Base-by-base conservation (phyloP, 2,113 vertebrate species). In the Fulmarus glacialis region DNA sequence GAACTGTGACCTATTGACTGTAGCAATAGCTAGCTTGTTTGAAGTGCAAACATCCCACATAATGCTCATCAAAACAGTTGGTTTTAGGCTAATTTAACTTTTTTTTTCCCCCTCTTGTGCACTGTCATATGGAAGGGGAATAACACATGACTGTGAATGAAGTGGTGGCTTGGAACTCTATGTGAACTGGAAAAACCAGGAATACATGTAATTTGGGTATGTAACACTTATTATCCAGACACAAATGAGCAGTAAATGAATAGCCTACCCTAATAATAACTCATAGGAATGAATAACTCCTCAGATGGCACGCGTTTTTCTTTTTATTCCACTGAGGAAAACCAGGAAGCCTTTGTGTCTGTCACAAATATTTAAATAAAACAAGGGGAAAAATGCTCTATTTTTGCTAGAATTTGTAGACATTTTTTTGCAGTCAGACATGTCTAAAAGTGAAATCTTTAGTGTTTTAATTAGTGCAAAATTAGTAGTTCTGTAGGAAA, bases 121-220 rank as follows among this genome's bases (percentile, higher is more conserved):
- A 11, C 30, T 43, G 32, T 91, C 74, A 85, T 38, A 90, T 53
- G 74, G 74, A 94, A 91, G 58, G 58, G 45, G 59, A 93, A 83
- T 50, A 75, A 94, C 30, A 3, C 48, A 74, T 94, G 75, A 66
- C 55, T 91, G 10, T 36, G 70, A 43, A 34, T 77, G 66, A 87
- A 78, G 36, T 75, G 45, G n/a, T 96, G 64, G 40, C 36, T 78
- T 79, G 78, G 81, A 89, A 83, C 40, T 82, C 36, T 86, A 20
- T 45, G 36, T 92, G 75, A 89, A 74, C 67, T 93, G 82, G 90
- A 89, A 95, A 95, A 94, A 73, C 15, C 70, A 59, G 59, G 59
- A 93, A 84, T 82, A 53, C 3, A 0, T 86, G 78, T 80, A 72
- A 90, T 84, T 89, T 90, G 45, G 26, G 17, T 87, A 27, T 70